Conservation (phyloP, 2,797 vertebrate species). For the Carapus acus region DNA sequence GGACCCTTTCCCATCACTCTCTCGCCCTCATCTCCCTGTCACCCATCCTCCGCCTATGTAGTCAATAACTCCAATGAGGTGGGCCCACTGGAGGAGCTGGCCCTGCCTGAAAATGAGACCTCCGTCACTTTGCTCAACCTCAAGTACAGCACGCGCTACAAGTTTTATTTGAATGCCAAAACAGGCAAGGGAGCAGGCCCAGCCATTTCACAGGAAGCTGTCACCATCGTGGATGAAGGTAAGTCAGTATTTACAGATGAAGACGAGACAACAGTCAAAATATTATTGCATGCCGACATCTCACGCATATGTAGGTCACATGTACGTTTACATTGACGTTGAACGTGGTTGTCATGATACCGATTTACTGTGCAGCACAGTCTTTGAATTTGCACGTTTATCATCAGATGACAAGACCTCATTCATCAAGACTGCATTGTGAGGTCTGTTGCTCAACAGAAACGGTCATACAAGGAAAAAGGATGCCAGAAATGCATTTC, state of each 20-base stretch:
- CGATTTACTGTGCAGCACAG: not conserved
- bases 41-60: constrained; percentile 62
- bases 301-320: not conserved
- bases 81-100: constrained; percentile 82
- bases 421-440: too few species aligned
- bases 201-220: constrained; percentile 82
- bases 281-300: not conserved
- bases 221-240: constrained; percentile 91
- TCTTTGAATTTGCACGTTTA: too few species aligned
- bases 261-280: constrained; percentile 6
- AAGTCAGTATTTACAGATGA: constrained; percentile 59
- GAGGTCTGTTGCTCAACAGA: too few species aligned
- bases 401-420: too few species aligned
- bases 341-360: too few species aligned
- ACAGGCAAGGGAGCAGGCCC: constrained; percentile 83
- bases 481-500: too few species aligned
- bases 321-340: constrained; percentile 1
- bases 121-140: constrained; percentile 85
- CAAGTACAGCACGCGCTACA: constrained; percentile 95
- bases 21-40: constrained; percentile 10
- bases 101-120: constrained; percentile 88
- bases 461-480: too few species aligned
- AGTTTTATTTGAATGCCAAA: constrained; percentile 92
- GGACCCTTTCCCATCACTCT: constrained; percentile 31
- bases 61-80: constrained; percentile 94